Percentiles rank a stretch among this genome's conserved stretches.
Conservation (phyloP, 2,113 vertebrate species). For the Dicrurus megarhynchus region DNA sequence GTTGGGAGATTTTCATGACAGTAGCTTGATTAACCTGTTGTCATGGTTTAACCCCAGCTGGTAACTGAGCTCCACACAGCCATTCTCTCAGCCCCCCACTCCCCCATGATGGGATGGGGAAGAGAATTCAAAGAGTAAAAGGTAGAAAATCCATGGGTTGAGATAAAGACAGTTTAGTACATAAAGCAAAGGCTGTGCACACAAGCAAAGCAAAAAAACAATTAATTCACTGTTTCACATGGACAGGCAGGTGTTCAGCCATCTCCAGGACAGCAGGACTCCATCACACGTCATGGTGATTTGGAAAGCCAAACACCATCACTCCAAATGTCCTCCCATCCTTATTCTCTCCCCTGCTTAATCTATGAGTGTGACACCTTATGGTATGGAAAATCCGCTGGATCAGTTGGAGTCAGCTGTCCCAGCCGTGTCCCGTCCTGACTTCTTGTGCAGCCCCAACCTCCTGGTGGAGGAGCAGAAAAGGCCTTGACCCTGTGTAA, state of each 20-base stretch:
- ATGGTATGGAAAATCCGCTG: background rate
- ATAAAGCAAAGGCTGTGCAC: background rate
- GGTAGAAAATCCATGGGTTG: background rate
- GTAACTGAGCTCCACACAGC: background rate
- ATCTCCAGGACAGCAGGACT: background rate
- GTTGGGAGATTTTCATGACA: background rate
- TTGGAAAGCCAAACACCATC: background rate
- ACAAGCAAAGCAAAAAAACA: background rate
- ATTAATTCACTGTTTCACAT: background rate
- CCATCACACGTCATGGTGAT: background rate
- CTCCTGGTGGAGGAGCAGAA: background rate
- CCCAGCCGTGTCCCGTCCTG: background rate
- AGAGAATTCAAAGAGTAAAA: background rate
- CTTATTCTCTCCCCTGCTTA: background rate
- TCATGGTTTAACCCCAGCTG: background rate
- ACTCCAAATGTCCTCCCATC: background rate
- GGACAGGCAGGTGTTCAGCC: background rate
- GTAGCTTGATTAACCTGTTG: background rate
- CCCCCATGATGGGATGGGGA: background rate
- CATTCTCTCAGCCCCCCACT: background rate
- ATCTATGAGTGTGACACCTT: background rate
- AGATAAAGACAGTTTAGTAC: background rate
- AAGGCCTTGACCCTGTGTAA: background rate
- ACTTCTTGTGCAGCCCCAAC: background rate
- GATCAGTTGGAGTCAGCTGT: background rate